A percentile compares a stretch with the other conserved stretches of the same genome.
These are phyloP conservation scores for Dipodomys stephensi DNA, from an alignment of 2,113 vertebrate species.

Conservation along the genomic window DNA sequence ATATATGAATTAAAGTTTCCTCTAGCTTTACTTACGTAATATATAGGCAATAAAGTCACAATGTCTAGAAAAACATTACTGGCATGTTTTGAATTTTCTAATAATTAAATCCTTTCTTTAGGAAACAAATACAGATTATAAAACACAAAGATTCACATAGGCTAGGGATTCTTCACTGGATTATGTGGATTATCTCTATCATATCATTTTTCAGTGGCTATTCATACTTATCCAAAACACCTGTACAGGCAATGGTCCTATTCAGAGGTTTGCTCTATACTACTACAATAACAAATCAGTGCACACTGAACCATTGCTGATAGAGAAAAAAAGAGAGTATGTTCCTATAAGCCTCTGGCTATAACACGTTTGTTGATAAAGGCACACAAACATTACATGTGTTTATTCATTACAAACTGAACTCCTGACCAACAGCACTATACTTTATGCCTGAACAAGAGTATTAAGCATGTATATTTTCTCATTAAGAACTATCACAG, in stretches of 20 bases:
- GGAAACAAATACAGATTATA: background rate
- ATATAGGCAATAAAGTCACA: background rate
- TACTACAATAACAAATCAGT: background rate
- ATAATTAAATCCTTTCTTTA: background rate
- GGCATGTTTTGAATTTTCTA: background rate
- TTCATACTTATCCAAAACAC: background rate
- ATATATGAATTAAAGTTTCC: constrained; percentile 16
- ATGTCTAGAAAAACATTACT: background rate
- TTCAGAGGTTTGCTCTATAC: background rate
- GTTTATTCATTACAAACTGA: no score
- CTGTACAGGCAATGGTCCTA: background rate
- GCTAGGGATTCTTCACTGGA: background rate
- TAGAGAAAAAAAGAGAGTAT: background rate
- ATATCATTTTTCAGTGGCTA: background rate
- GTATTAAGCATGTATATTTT: no score
- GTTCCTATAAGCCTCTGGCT: background rate
- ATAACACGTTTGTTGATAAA: background rate
- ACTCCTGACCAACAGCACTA: no score
- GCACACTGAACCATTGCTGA: no score
- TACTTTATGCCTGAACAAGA: no score
- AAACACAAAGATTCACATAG: background rate
- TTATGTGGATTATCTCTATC: background rate
- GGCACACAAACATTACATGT: no score
- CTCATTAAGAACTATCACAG: no score
- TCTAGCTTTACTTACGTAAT: background rate